These are phyloP conservation scores for Uropsilus gracilis DNA, from an alignment of 2,113 vertebrate species.

Conservation along the genomic window DNA sequence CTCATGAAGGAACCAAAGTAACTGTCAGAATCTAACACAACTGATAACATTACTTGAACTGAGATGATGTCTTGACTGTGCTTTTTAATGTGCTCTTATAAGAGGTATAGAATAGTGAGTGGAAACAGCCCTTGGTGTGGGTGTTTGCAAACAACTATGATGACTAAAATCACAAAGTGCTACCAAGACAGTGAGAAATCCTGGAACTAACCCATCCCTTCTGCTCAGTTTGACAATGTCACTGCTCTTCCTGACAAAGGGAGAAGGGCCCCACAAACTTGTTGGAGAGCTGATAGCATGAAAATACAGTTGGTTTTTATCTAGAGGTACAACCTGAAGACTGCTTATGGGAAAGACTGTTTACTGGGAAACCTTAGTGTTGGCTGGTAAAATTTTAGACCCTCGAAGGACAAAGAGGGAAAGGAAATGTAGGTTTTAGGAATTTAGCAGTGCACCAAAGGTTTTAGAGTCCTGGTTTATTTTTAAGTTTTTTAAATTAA, in stretches of 20 bases:
- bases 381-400: constrained; percentile 5
- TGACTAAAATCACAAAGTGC: background rate
- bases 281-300: background rate
- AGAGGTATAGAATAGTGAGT: too few relatives aligned
- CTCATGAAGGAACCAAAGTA: background rate
- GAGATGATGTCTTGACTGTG: background rate
- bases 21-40: background rate
- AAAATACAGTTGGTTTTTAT: constrained; percentile 15
- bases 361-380: background rate
- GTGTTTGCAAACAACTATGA: background rate
- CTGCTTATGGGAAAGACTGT: constrained; percentile 19
- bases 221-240: too few relatives aligned
- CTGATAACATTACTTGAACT: background rate
- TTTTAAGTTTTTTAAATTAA: background rate
- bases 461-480: constrained; percentile 28
- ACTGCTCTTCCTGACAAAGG: background rate
- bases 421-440: background rate
- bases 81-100: background rate
- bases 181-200: background rate
- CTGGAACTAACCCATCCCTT: background rate
- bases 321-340: background rate
- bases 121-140: background rate
- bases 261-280: background rate
- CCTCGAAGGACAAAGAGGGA: background rate
- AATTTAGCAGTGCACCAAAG: background rate